Percentiles rank a stretch among this genome's conserved stretches.
Conservation (phyloP, 2,888 invertebrate species). For the Cerastoderma edule region DNA sequence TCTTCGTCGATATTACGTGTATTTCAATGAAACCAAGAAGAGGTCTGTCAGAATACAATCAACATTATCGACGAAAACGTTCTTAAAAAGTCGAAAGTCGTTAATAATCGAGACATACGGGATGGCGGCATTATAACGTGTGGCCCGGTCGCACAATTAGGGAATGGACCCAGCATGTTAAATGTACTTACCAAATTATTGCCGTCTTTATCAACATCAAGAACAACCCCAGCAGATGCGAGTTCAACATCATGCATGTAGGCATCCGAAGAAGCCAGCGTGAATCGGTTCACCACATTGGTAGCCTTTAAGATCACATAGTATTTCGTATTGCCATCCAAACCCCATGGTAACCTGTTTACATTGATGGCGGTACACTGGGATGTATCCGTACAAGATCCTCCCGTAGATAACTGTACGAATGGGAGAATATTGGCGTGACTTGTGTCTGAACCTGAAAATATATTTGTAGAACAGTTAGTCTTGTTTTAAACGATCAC, state of each 20-base stretch:
- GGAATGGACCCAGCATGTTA: background rate
- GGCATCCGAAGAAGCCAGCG: constrained; percentile 43
- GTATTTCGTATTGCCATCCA: constrained; percentile 57
- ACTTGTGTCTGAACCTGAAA: constrained; percentile 23
- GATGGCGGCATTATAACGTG: too few relatives aligned
- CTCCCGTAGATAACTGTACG: constrained; percentile 23
- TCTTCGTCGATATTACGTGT: too few relatives aligned
- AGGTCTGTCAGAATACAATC: too few relatives aligned
- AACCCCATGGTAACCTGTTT: constrained; percentile 41
- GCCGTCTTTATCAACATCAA: constrained; percentile 44
- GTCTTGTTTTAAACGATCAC: background rate
- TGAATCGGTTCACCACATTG: constrained; percentile 52
- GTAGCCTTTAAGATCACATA: constrained; percentile 60
- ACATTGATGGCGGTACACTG: constrained; percentile 48
- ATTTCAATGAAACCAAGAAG: too few relatives aligned
- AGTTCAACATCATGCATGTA: constrained; percentile 58
- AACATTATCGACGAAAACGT: too few relatives aligned
- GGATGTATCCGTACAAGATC: constrained; percentile 35
- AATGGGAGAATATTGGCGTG: constrained; percentile 31
- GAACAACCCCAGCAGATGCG: constrained; percentile 55
- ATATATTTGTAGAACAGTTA: too few relatives aligned
- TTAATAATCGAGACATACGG: too few relatives aligned
- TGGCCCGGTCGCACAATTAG: too few relatives aligned
- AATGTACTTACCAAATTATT: constrained; percentile 16
- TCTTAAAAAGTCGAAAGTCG: too few relatives aligned